Evolutionary conservation across 2,113 vertebrate genomes (phyloP).

Genomic region (Castor canadensis): DNA sequence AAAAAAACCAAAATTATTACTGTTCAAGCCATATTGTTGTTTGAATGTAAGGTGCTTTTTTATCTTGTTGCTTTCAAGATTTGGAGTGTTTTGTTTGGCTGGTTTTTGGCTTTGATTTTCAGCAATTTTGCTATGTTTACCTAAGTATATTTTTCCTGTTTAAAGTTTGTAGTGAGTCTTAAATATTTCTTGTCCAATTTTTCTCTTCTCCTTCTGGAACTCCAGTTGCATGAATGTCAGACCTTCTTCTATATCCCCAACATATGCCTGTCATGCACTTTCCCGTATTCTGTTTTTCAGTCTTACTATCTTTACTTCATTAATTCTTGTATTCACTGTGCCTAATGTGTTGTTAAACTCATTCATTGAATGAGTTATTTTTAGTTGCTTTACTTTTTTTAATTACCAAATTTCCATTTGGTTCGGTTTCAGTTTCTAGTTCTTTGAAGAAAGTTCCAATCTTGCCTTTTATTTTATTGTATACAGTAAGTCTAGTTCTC

Average conservation of each 20-base stretch:
- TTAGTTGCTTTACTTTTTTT: slow-evolving; percentile 2
- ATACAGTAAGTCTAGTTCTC: neutral
- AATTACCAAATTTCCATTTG: slow-evolving; percentile 9
- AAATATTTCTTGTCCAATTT: slow-evolving; percentile 4
- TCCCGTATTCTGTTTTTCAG: neutral
- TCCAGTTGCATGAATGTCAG: neutral
- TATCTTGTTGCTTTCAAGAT: neutral
- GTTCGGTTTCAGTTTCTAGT: slow-evolving; percentile 40
- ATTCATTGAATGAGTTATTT: neutral
- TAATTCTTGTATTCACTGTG: neutral
- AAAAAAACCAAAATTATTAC: too few relatives aligned
- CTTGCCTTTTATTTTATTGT: slow-evolving; percentile 14
- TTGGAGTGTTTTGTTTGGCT: neutral
- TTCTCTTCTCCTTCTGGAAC: neutral
- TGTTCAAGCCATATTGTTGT: neutral
- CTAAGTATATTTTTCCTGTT: neutral
- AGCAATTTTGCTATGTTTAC: neutral
- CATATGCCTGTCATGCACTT: neutral
- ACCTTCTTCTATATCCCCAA: neutral
- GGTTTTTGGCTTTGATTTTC: neutral
- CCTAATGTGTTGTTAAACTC: neutral
- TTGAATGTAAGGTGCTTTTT: neutral
- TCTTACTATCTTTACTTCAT: neutral
- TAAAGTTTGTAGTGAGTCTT: neutral
- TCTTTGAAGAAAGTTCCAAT: neutral